Base-by-base conservation (phyloP, 2,888 invertebrate species). In the Sipha maydis region DNA sequence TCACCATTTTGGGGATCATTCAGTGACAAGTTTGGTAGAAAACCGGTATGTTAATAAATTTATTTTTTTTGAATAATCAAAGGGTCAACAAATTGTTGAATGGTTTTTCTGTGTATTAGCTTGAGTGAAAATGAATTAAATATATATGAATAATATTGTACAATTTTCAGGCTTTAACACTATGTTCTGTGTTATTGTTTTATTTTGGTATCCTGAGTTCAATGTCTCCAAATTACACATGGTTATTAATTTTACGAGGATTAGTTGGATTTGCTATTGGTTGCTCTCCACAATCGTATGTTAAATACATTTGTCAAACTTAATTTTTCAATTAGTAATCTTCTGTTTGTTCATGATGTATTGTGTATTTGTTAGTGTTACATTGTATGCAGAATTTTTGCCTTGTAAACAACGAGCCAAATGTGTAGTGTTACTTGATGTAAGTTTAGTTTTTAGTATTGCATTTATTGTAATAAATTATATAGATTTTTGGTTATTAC, bases 221-320 rank as follows among this genome's bases (percentile, higher is more conserved):
- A 2, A 94, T 98, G 91, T 96, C 98, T 1, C 98, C 98, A 4
- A 97, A 96, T 91, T 98, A 97, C 91, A 94, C 96, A 85, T 98
- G 98, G 97, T 93, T 99, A 89, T 93, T 99, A 73, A 94, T 98
- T 89, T 93, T 99, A n/a, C 93, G 98, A 91, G 97, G 97, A 25
- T 93, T 98, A 17, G 98, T 98, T 21, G 98, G 99, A 77, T 98
- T 99, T 93, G 97, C 98, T 34, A 97, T 98, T 91, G 98, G 98
- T 90, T 98, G 98, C 92, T 97, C 98, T 69, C 98, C 98, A 85
- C 98, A 99, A 93, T 97, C 98, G 98, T 98, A 94, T 95, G 97
- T 95, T 89, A 82, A 85, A 82, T 89, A 79, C 73, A 85, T 83
- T 79, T 79, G 90, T 89, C n/a, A 84, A 80, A 89, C 71, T 80